Conservation (phyloP, 2,888 invertebrate genomes). For the Mamestra brassicae region DNA sequence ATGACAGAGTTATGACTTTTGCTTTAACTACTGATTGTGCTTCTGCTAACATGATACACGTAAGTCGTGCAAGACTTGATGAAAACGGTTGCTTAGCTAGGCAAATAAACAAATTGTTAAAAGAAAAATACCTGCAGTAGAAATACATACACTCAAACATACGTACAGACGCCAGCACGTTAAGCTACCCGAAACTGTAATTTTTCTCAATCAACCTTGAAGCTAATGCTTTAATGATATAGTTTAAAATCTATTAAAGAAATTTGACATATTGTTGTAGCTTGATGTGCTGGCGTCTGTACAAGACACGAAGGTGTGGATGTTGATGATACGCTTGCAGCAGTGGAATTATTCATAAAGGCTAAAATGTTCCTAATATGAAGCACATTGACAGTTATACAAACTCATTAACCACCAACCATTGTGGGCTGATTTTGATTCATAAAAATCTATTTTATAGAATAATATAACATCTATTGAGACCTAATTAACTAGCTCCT, state of each 20-base stretch:
- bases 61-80: not conserved
- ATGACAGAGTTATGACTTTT: slow-evolving; percentile 56
- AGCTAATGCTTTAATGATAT: too few relatives aligned
- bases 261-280: too few relatives aligned
- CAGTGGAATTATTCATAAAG: not conserved
- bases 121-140: not conserved
- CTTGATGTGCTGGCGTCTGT: not conserved
- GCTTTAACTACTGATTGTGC: not conserved
- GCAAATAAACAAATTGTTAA: not conserved
- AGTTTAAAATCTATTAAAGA: too few relatives aligned
- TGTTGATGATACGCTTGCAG: not conserved
- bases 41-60: not conserved
- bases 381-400: not conserved
- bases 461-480: not conserved
- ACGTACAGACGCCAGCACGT: too few relatives aligned
- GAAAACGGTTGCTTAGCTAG: not conserved
- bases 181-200: too few relatives aligned
- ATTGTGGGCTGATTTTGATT: not conserved
- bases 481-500: slow-evolving; percentile 4
- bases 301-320: not conserved
- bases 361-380: not conserved
- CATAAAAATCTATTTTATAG: not conserved
- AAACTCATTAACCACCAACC: not conserved
- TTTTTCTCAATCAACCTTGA: too few relatives aligned
- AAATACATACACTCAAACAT: too few relatives aligned